Evolutionary conservation across 2,797 vertebrate species (phyloP).

Genomic region (Hydrolagus colliei): DNA sequence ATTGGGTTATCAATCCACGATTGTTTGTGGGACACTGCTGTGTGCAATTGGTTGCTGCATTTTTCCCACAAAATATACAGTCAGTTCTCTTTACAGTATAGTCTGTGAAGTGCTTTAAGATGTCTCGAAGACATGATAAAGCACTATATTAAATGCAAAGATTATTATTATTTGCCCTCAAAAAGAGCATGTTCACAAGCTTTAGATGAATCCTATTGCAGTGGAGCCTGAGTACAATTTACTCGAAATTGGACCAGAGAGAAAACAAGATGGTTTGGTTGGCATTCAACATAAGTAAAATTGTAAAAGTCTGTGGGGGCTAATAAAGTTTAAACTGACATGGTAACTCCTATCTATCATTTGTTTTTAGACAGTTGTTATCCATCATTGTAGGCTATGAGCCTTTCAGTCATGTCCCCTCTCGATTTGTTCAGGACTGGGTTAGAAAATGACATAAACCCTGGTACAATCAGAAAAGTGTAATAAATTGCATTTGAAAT

Average conservation of each 20-base stretch:
- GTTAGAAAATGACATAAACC: conserved; percentile 25
- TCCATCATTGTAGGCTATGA: conserved; percentile 14
- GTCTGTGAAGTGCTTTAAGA: background rate
- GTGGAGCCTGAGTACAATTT: background rate
- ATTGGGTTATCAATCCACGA: too few relatives aligned
- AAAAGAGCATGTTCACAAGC: background rate
- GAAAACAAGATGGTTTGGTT: conserved; percentile 7
- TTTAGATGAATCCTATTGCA: background rate
- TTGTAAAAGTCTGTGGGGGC: background rate
- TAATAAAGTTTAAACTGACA: conserved; percentile 30
- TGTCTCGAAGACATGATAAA: background rate
- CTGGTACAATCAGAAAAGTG: conserved; percentile 23
- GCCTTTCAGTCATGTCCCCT: conserved; percentile 8
- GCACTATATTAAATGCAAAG: background rate
- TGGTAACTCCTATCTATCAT: conserved; percentile 31
- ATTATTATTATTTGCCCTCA: background rate
- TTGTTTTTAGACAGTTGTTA: conserved; percentile 26
- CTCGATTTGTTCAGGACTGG: background rate
- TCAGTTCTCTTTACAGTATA: background rate
- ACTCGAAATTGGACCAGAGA: background rate
- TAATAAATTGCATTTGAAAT: conserved; percentile 32
- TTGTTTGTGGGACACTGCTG: too few relatives aligned
- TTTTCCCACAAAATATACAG: too few relatives aligned
- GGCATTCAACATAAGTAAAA: conserved; percentile 30
- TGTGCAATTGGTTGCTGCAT: too few relatives aligned